Conservation (phyloP, 2,888 invertebrate genomes). For the Chymomyza procnemis region DNA sequence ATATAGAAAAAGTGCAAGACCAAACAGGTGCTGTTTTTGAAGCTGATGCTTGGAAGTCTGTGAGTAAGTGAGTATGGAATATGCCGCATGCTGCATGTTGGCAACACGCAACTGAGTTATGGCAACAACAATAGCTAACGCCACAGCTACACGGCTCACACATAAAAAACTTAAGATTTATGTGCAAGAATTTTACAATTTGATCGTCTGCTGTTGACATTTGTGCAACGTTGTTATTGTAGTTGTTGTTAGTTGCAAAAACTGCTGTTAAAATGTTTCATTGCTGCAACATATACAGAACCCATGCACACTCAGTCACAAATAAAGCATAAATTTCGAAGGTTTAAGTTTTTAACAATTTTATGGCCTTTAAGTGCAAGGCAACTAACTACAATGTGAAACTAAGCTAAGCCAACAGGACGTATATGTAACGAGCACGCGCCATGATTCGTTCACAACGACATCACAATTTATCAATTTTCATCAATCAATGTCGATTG, state of each 20-base stretch:
- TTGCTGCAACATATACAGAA: constrained; percentile 29
- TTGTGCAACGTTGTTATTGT: constrained; percentile 30
- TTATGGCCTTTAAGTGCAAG: constrained; percentile 32
- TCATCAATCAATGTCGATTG: constrained; percentile 69
- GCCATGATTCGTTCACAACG: background rate
- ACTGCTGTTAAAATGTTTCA: constrained; percentile 55
- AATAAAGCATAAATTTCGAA: background rate
- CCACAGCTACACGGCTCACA: background rate
- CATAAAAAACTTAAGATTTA: constrained; percentile 55
- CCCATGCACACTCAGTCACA: no score
- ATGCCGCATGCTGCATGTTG: background rate
- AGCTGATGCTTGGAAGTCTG: background rate
- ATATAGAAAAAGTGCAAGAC: constrained; percentile 25
- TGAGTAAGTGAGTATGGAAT: constrained; percentile 16
- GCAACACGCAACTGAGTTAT: constrained; percentile 45
- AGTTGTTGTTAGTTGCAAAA: constrained; percentile 39
- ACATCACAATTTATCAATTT: constrained; percentile 51
- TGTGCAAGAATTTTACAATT: constrained; percentile 70
- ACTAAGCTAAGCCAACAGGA: constrained; percentile 16
- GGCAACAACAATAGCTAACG: constrained; percentile 29
- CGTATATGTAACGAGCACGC: constrained; percentile 32
- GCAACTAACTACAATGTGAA: constrained; percentile 21
- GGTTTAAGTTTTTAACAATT: constrained; percentile 24
- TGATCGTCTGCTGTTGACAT: constrained; percentile 69
- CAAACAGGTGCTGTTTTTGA: constrained; percentile 35